Conservation (phyloP, 2,797 vertebrate species). For the Nannoperca obscura region DNA sequence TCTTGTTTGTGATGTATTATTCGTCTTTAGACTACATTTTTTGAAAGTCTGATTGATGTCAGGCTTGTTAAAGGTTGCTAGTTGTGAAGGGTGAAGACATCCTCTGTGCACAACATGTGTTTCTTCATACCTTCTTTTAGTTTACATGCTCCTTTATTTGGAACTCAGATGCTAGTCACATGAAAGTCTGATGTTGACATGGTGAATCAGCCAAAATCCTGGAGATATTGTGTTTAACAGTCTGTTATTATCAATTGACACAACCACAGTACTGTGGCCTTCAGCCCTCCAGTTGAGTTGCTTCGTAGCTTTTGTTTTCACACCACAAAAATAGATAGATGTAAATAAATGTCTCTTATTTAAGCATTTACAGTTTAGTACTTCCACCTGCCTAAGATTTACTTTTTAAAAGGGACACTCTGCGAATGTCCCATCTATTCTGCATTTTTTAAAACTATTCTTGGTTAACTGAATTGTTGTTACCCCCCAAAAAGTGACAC, state of each 20-base stretch:
- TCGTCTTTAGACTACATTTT: conserved; percentile 56
- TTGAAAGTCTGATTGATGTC: conserved; percentile 51
- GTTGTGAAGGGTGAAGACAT: conserved; percentile 36
- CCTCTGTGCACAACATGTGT: conserved; percentile 23
- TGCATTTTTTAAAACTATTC: background rate
- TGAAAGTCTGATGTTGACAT: conserved; percentile 43
- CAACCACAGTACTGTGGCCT: conserved; percentile 29
- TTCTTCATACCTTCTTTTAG: conserved; percentile 41
- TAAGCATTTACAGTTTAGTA: conserved; percentile 6
- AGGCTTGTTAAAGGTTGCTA: conserved; percentile 51
- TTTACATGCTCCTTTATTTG: conserved; percentile 42
- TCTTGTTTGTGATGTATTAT: conserved; percentile 61
- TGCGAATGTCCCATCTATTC: conserved; percentile 20
- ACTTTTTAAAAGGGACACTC: conserved; percentile 31
- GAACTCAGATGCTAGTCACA: conserved; percentile 53
- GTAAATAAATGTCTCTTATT: background rate
- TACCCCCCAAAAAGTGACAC: background rate
- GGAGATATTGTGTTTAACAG: conserved; percentile 26
- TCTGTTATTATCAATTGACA: conserved; percentile 42
- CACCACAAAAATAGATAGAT: conserved; percentile 4
- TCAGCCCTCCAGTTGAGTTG: conserved; percentile 35
- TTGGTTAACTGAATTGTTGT: background rate
- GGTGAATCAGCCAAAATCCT: conserved; percentile 24
- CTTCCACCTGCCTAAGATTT: conserved; percentile 25
- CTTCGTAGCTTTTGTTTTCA: conserved; percentile 23